A percentile compares a stretch with the other conserved stretches of the same genome.
These are phyloP conservation scores for Metallyticus violacea DNA, from an alignment of 2,888 invertebrate species.

Conservation along the genomic window DNA sequence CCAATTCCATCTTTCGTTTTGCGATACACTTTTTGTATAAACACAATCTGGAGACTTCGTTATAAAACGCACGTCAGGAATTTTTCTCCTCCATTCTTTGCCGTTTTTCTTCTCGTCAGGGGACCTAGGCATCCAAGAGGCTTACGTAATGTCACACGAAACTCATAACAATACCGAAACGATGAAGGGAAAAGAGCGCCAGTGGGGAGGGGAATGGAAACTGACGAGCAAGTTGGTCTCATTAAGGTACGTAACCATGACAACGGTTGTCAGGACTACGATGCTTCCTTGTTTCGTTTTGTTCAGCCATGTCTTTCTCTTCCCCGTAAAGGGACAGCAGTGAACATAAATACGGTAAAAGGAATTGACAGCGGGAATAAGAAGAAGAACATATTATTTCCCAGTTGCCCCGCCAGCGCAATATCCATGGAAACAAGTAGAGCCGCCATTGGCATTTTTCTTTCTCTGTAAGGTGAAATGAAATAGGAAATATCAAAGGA, in stretches of 20 bases:
- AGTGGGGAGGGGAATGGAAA: background rate
- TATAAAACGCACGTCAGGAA: background rate
- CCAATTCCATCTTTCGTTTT: background rate
- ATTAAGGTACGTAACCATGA: slow-evolving; percentile 17
- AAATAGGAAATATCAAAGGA: background rate
- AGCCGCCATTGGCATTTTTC: background rate
- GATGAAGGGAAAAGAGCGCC: slow-evolving; percentile 7
- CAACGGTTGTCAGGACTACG: slow-evolving; percentile 13
- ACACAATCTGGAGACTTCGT: background rate
- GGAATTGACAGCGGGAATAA: slow-evolving; percentile 4
- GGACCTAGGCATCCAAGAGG: background rate
- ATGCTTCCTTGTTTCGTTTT: background rate
- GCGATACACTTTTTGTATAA: background rate
- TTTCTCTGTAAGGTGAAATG: background rate
- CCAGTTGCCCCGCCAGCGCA: background rate
- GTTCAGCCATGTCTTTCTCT: background rate
- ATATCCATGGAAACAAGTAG: background rate
- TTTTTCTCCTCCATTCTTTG: background rate
- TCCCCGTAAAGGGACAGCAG: background rate
- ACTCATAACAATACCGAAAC: slow-evolving; percentile 13
- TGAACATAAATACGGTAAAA: slow-evolving; percentile 9
- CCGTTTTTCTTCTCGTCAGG: background rate
- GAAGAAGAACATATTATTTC: background rate
- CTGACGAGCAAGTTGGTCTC: slow-evolving; percentile 15
- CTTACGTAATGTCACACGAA: slow-evolving; percentile 7